Percentiles rank a stretch among this genome's conserved stretches.
Conservation (phyloP, 1,140 invertebrate species). For the Colletes latitarsis region DNA sequence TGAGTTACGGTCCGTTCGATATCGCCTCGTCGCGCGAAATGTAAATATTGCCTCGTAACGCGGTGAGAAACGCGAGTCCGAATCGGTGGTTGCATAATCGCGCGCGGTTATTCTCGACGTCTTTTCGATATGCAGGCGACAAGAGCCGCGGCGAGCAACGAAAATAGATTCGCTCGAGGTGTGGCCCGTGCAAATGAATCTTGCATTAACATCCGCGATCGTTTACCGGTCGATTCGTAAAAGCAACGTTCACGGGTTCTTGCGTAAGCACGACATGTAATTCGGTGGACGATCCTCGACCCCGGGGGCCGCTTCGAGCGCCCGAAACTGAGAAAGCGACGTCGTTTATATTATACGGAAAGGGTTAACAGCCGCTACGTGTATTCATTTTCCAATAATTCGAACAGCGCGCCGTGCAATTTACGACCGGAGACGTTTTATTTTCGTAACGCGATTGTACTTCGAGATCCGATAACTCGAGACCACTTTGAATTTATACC, state of each 20-base stretch:
- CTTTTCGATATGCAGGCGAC: not conserved
- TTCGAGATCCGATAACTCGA: slow-evolving; percentile 3
- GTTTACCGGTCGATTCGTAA: not conserved
- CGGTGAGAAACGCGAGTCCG: not conserved
- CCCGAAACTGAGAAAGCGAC: not conserved
- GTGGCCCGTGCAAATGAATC: slow-evolving; percentile 1
- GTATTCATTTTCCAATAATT: slow-evolving; percentile 42
- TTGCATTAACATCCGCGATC: not conserved
- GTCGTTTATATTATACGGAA: not conserved
- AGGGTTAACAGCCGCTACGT: slow-evolving; percentile 24
- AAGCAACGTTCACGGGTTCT: not conserved
- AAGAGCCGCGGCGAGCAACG: not conserved
- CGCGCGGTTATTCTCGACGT: not conserved
- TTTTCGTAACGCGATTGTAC: slow-evolving; percentile 23
- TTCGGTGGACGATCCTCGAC: not conserved
- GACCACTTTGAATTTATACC: too few species aligned
- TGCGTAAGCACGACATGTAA: slow-evolving; percentile 14
- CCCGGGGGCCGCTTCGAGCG: not conserved
- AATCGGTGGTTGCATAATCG: slow-evolving; percentile 37
- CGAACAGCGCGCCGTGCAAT: slow-evolving; percentile 20
- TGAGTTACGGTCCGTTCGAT: slow-evolving; percentile 16
- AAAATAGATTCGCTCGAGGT: slow-evolving; percentile 21
- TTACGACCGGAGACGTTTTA: slow-evolving; percentile 18
- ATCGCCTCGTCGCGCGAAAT: slow-evolving; percentile 18
- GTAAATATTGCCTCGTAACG: slow-evolving; percentile 47